Evolutionary conservation across 2,797 vertebrate genomes (phyloP), one percentile per base, ranked within the genome.

Genomic region (Sphenodon punctatus): DNA sequence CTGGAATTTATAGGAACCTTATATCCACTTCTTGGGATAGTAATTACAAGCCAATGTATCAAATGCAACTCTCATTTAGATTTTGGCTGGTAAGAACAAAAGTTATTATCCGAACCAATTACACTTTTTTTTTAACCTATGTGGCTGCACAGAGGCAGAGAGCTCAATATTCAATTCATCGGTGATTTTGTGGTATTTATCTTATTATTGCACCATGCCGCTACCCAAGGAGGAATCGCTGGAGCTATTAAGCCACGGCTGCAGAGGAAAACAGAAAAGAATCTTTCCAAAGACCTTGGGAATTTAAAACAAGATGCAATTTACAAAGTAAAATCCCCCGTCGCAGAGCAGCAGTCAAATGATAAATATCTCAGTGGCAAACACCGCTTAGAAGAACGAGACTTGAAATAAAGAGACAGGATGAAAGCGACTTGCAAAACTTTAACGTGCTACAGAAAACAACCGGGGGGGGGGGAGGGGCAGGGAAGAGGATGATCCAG

Each of bases 71-170:
- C 91, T 95, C 93, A 94, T 95, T 96, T 94, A 95, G 95, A 93
- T 92, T 91, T 92, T 71, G 87, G 90, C 86, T 94, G 93, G 89
- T 93, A 95, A 93, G 90, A 95, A 93, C 90, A 90, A 80, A 95
- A 96, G 93, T 96, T 95, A 95, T 95, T 95, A 95, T 93, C 94
- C 89, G 87, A 95, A 91, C 91, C 94, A 96, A 95, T 95, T 95
- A 94, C 94, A 94, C 92, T 91, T 91, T 93, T 95, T n/a, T n/a
- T n/a, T n/a, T n/a, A n/a, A 95, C 91, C 94, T 95, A 96, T 93
- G 93, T 95, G 95, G 95, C 89, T 95, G 95, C 94, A 95, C 95
- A 95, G 89, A 94, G 83, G 91, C 91, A 86, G 94, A 94, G 94
- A 94, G 94, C 93, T 94, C 94, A 89, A 94, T 96, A 95, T 95